These are phyloP conservation scores for Doryteuthis pealeii DNA, from an alignment of 1,140 invertebrate species.

Conservation along the genomic window DNA sequence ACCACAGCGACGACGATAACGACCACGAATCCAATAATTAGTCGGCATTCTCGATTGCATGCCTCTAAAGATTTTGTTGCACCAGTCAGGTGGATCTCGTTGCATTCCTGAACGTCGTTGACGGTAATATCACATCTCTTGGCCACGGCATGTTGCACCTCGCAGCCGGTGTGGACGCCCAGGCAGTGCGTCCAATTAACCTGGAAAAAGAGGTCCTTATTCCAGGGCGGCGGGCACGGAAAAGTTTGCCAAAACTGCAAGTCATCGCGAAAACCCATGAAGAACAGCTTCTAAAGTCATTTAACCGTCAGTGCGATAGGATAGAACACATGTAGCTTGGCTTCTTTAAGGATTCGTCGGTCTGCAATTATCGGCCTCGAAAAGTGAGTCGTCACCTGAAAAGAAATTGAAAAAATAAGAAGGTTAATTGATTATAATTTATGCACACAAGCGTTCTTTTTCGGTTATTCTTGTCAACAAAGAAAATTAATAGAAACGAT, in stretches of 20 bases:
- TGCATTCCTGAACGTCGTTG: slow-evolving; percentile 4
- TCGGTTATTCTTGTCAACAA: too few species aligned
- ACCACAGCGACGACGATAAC: slow-evolving; percentile 8
- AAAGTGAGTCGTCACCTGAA: too few species aligned
- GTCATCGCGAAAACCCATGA: slow-evolving; percentile 8
- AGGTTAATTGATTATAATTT: too few species aligned
- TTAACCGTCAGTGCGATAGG: not conserved
- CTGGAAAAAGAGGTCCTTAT: slow-evolving; percentile 18
- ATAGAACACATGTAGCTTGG: too few species aligned
- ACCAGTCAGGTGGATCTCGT: not conserved
- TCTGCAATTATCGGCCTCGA: too few species aligned
- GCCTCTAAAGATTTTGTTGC: not conserved
- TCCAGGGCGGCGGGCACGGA: slow-evolving; percentile 24
- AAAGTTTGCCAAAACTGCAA: slow-evolving; percentile 19
- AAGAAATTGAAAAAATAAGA: too few species aligned
- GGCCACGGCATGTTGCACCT: slow-evolving; percentile 5
- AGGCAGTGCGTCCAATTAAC: slow-evolving; percentile 21
- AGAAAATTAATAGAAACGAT: too few species aligned
- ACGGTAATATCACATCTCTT: not conserved
- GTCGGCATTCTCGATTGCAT: not conserved
- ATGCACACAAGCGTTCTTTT: too few species aligned
- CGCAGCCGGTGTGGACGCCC: slow-evolving; percentile 4
- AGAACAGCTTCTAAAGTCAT: not conserved
- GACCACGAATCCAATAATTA: not conserved
- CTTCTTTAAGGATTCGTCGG: too few species aligned